These are phyloP conservation scores for Gila robusta DNA, from an alignment of 2,797 vertebrate genomes.

Conservation along the genomic window DNA sequence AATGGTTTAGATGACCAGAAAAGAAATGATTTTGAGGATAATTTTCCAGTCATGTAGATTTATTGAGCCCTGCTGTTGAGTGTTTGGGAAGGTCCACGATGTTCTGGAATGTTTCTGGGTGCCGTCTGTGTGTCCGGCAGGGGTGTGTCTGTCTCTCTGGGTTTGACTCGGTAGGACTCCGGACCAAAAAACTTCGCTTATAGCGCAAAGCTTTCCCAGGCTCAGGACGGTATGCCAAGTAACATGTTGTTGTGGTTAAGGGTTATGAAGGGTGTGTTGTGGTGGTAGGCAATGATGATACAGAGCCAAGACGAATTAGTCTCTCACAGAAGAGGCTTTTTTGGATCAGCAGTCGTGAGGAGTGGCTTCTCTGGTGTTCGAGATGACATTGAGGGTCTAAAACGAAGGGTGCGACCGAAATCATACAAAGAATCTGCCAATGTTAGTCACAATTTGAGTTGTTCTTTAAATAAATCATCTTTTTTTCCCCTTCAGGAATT, in stretches of 20 bases:
- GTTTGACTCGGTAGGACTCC: conserved; percentile 66
- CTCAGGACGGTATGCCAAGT: conserved; percentile 70
- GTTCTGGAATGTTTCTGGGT: conserved; percentile 30
- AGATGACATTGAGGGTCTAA: conserved; percentile 20
- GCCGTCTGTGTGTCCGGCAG: conserved; percentile 26
- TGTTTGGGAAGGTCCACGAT: neutral
- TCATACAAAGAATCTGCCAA: conserved; percentile 9
- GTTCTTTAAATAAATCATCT: conserved; percentile 26
- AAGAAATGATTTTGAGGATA: neutral
- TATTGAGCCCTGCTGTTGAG: neutral
- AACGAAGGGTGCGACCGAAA: conserved; percentile 31
- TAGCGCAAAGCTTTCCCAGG: conserved; percentile 66
- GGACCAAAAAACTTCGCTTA: conserved; percentile 68
- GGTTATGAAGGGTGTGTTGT: conserved; percentile 54
- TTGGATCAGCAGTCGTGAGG: conserved; percentile 22
- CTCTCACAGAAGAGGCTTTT: conserved; percentile 31
- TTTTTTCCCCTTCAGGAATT: conserved; percentile 42
- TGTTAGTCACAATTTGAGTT: conserved; percentile 20
- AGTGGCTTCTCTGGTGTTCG: neutral
- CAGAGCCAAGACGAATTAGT: conserved; percentile 30
- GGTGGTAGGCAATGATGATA: conserved; percentile 45
- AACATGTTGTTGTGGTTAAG: conserved; percentile 63
- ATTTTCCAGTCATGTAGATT: neutral
- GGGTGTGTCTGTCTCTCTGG: conserved; percentile 63
- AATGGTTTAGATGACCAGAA: neutral